Evolutionary conservation across 2,888 invertebrate species (phyloP), one percentile per base, ranked within the genome.

Genomic region (Macrosoma leucophasiata): DNA sequence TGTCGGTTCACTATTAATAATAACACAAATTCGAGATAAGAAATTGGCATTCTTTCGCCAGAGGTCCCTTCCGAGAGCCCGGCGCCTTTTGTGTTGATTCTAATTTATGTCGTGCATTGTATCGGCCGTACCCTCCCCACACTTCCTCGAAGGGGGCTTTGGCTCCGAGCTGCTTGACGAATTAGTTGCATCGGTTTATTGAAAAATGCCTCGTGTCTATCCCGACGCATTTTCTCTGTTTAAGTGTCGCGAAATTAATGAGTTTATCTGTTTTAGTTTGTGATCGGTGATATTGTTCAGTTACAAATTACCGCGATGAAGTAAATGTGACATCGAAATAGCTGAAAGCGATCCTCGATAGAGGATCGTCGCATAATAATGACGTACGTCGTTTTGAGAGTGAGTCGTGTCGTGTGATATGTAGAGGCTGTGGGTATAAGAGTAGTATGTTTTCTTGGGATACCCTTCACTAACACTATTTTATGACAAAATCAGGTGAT

Each of bases 81-180:
- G 62, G 45, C 62, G 58, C 60, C 79, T 74, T 81, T 84, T 82
- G 78, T 84, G 75, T 74, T 69, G 75, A 68, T 73, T 79, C 78
- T 82, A 82, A 84, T 82, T 82, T 84, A 84, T 82, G 81, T 82
- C 69, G 69, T 73, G 79, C 67, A 81, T 82, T 81, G 79, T 81
- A 41, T 68, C 61, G 57, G 57, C 62, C 62, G 66, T 64, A 63
- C 76, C 70, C 77, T 73, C 79, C 76, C 79, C 77, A 74, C 78
- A 66, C 70, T 74, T 77, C 75, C 74, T 74, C 68, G 62, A 64
- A 57, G 70, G 75, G 77, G 79, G 67, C 72, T 69, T 58, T 54
- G 68, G 64, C 59, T 61, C 62, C 62, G 58, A 58, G 55, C 48
- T 67, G 52, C 36, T 64, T 60, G 58, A 66, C 70, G 67, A 72